Evolutionary conservation across 1,140 invertebrate species (phyloP).

Genomic region (Lepidurus packardi): DNA sequence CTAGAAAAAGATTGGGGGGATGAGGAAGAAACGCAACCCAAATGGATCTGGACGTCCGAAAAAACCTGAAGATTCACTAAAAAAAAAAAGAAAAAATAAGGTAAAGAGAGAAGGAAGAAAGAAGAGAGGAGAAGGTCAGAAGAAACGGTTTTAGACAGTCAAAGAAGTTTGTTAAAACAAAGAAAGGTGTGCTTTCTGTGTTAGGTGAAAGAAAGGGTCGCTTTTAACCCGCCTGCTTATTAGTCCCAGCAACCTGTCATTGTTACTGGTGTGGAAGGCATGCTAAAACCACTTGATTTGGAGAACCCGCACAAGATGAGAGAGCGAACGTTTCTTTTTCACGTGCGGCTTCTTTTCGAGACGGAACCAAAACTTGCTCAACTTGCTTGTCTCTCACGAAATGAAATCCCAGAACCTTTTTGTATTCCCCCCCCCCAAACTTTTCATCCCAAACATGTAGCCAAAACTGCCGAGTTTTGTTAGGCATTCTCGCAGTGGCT

Average conservation of each 20-base stretch:
- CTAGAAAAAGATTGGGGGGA: neutral
- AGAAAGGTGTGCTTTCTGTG: constrained; percentile 14
- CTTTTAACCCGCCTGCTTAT: constrained; percentile 13
- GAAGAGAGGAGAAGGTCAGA: neutral
- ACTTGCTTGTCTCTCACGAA: neutral
- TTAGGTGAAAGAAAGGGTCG: constrained; percentile 20
- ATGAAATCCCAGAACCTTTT: neutral
- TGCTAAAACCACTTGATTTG: constrained; percentile 19
- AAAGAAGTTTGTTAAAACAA: constrained; percentile 1
- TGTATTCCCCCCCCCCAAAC: neutral
- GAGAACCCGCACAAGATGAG: constrained; percentile 16
- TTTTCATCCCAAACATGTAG: neutral
- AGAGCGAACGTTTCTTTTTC: neutral
- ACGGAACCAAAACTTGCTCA: neutral
- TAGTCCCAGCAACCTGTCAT: constrained; percentile 18
- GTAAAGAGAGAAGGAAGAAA: neutral
- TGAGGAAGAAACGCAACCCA: too few relatives aligned
- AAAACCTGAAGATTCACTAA: too few relatives aligned
- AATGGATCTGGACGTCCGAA: too few relatives aligned
- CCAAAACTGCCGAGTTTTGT: neutral
- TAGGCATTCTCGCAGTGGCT: neutral
- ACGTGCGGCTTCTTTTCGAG: neutral
- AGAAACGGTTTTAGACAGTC: constrained; percentile 3
- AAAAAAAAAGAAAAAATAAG: neutral
- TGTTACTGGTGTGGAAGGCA: constrained; percentile 17